A percentile compares a stretch with the other conserved stretches of the same genome.
These are phyloP conservation scores for Oscheius sp. DNA, from an alignment of 2,888 invertebrate genomes.

Conservation along the genomic window DNA sequence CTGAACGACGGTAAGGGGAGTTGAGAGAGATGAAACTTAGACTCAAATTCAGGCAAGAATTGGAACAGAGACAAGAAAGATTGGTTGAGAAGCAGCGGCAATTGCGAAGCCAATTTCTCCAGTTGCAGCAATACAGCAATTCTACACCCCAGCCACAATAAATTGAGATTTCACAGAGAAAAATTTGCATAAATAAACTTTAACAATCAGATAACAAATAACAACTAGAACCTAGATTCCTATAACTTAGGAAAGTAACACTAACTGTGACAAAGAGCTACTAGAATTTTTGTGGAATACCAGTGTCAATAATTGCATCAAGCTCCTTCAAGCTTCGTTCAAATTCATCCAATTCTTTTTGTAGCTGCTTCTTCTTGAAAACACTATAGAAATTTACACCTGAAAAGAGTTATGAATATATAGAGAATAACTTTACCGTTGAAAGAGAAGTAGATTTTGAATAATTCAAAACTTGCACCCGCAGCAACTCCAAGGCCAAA, in stretches of 20 bases:
- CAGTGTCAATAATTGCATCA: conserved; percentile 49
- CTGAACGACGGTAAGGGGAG: conserved; percentile 31
- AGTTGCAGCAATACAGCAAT: conserved; percentile 48
- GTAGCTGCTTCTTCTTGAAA: conserved; percentile 62
- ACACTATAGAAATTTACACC: conserved; percentile 64
- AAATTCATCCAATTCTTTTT: conserved; percentile 60
- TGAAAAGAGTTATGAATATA: conserved; percentile 27
- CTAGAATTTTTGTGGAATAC: conserved; percentile 34
- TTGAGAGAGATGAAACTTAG: not conserved
- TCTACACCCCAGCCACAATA: conserved; percentile 35
- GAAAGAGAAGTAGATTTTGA: conserved; percentile 63
- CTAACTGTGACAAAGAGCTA: not conserved
- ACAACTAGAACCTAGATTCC: conserved; percentile 19
- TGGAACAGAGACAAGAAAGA: conserved; percentile 55
- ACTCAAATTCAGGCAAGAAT: conserved; percentile 37
- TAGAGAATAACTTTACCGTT: conserved; percentile 36
- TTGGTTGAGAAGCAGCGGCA: conserved; percentile 61
- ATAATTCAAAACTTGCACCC: conserved; percentile 66
- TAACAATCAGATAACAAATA: not conserved
- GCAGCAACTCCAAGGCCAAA: conserved; percentile 54
- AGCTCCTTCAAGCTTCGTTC: conserved; percentile 57
- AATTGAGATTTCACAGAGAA: not conserved
- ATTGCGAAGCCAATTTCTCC: conserved; percentile 55
- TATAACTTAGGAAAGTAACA: not conserved
- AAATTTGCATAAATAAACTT: not conserved